Evolutionary conservation across 2,113 vertebrate species (phyloP), one percentile per base, ranked within the genome.

Genomic region (Orientallactaga bullata): DNA sequence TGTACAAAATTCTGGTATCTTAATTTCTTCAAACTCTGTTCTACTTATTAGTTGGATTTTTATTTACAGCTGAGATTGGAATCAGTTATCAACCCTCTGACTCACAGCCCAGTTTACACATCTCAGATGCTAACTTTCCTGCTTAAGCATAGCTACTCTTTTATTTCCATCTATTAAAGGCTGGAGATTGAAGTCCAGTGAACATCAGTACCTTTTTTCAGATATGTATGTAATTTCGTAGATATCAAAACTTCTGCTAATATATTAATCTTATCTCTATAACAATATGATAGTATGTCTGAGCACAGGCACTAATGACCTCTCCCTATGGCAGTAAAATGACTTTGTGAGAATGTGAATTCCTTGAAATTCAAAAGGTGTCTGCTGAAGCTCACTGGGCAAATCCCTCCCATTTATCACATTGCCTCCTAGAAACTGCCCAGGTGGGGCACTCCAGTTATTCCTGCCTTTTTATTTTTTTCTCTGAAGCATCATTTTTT

Each of bases 301-400:
- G 30, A 93, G 15, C 68, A 89, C 2, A 37, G 6, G 20, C 16
- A 39, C 35, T 72, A 2, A 2, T 16, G 3, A 10, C 3, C 30
- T 72, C 39, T 7, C 7, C 23, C 3, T 51, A 10, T 51, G 18
- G 16, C 23, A n/a, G 16, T 39, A 61, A 28, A 73, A 17, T 20
- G 23, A 21, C 2, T 89, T 88, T 61, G 74, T 69, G 77, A 85
- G 9, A 32, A 4, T 30, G 5, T 42, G 23, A 47, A 37, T 74
- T 78, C 17, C 15, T 94, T 60, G n/a, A 30, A 90, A 60, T 85
- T 76, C 30, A 88, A 47, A 83, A 89, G 88, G 16, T 66, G 77
- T 15, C 3, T 61, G 4, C 85, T 28, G 68, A 47, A 85, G 47
- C 10, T 30, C n/a, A 32, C 5, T 30, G 18, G 85, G 2, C 18